Conservation (phyloP, 2,113 vertebrate genomes). For the Brienomyrus longianalis region DNA sequence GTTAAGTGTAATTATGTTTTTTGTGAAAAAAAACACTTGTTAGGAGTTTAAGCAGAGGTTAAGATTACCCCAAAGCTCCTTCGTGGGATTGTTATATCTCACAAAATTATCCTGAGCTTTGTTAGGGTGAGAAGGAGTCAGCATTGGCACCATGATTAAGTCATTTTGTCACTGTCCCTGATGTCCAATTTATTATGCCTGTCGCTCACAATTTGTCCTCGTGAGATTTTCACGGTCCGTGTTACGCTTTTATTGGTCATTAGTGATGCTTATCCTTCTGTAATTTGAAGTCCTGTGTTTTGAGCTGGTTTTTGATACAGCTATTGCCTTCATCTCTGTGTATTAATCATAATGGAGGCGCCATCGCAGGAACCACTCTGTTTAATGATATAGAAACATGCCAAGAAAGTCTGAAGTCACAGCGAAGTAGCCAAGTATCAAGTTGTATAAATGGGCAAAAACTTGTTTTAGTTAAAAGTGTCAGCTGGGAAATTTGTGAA, state of each 20-base stretch:
- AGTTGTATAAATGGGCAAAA: not conserved
- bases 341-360: not conserved
- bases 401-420: not conserved
- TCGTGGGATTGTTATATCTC: not conserved
- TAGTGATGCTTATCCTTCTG: not conserved
- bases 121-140: not conserved
- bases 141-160: not conserved
- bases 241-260: not conserved
- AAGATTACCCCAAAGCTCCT: not conserved
- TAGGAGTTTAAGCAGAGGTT: not conserved
- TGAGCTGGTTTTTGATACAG: not conserved
- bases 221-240: not conserved
- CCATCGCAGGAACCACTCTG: not conserved
- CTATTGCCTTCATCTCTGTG: not conserved
- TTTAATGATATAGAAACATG: not conserved
- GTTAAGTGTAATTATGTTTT: not conserved
- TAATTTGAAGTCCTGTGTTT: not conserved
- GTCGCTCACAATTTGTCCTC: not conserved
- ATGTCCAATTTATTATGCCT: not conserved
- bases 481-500: not conserved
- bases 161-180: not conserved
- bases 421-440: not conserved
- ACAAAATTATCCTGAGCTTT: not conserved
- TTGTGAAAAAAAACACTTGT: not conserved
- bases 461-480: not conserved